Evolutionary conservation across 2,797 vertebrate genomes (phyloP).

Genomic region (Pipistrellus kuhlii): DNA sequence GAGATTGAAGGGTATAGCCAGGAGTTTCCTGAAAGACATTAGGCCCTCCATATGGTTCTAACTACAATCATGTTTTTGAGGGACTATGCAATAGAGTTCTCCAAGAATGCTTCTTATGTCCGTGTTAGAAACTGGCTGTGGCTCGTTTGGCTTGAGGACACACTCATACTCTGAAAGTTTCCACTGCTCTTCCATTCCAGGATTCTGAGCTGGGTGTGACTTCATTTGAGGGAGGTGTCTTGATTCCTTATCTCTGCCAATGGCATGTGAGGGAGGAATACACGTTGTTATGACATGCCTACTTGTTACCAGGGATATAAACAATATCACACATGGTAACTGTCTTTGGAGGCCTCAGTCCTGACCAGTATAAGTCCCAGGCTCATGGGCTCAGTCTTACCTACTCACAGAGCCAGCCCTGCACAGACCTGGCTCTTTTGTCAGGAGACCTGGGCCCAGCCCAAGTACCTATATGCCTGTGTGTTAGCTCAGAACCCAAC

Average conservation of each 20-base stretch:
- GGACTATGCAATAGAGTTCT: background rate
- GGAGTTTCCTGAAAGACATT: constrained; percentile 24
- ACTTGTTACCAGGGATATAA: constrained; percentile 15
- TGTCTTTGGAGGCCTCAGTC: background rate
- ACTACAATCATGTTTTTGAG: constrained; percentile 36
- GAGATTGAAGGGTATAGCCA: background rate
- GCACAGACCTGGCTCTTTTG: background rate
- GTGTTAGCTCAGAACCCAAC: background rate
- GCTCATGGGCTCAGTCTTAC: background rate
- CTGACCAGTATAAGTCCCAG: background rate
- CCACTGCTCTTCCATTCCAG: background rate
- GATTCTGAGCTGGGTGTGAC: constrained; percentile 10
- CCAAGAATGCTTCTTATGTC: background rate
- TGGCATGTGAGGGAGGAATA: background rate
- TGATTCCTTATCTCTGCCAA: constrained; percentile 41
- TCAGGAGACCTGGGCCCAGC: background rate
- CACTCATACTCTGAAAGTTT: background rate
- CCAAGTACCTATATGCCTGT: background rate
- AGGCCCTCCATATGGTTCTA: background rate
- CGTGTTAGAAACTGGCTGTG: background rate
- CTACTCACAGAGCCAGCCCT: background rate
- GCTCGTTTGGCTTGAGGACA: background rate
- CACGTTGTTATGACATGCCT: background rate
- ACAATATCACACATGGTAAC: background rate
- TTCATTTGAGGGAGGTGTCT: background rate